Conservation (phyloP, 2,888 invertebrate species). For the Vanessa cardui region DNA sequence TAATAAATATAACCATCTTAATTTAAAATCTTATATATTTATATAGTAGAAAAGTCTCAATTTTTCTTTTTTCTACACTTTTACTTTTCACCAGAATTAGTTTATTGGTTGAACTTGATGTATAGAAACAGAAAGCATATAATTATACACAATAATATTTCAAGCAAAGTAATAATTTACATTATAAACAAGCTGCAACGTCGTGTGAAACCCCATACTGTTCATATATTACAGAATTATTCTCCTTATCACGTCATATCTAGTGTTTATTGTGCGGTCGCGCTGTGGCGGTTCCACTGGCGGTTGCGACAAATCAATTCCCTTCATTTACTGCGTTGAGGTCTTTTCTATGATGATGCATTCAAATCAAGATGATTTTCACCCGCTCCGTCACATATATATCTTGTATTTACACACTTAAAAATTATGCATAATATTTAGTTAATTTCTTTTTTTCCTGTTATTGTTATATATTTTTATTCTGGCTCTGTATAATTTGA, state of each 20-base stretch:
- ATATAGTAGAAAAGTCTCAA: too few relatives aligned
- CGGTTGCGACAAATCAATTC: constrained; percentile 45
- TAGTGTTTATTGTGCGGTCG: constrained; percentile 41
- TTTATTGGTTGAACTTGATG: too few relatives aligned
- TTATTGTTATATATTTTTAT: too few relatives aligned
- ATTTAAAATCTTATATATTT: too few relatives aligned
- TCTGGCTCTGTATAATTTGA: too few relatives aligned
- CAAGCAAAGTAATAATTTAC: constrained; percentile 26
- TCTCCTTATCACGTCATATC: constrained; percentile 49
- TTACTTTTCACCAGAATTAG: too few relatives aligned
- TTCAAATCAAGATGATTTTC: constrained; percentile 36
- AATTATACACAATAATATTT: background rate
- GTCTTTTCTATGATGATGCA: constrained; percentile 29
- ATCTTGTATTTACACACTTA: too few relatives aligned
- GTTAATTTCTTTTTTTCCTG: too few relatives aligned
- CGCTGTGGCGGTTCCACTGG: constrained; percentile 33
- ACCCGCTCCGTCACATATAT: background rate
- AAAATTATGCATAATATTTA: too few relatives aligned
- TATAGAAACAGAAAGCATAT: too few relatives aligned
- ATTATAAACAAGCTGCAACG: constrained; percentile 26
- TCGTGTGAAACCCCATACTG: constrained; percentile 47
- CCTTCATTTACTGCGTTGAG: constrained; percentile 59
- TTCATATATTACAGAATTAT: constrained; percentile 50
- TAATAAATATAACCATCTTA: too few relatives aligned
- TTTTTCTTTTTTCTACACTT: too few relatives aligned